Evolutionary conservation across 2,888 invertebrate genomes (phyloP), one percentile per base, ranked within the genome.

Genomic region (Pseudococcus longispinus): DNA sequence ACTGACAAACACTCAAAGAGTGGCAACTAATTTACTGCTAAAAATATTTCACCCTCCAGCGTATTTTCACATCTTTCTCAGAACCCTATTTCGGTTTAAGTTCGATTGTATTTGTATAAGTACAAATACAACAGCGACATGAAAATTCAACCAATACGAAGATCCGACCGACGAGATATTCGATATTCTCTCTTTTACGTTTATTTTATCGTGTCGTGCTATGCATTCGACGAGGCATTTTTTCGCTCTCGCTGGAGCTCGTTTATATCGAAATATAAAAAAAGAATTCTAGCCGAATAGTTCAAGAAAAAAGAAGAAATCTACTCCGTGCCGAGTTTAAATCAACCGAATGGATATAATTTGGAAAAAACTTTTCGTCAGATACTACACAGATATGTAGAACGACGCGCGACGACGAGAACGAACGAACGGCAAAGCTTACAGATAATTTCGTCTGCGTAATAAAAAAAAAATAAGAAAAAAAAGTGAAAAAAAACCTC

Each of bases 291-390:
- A 80, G 42, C 77, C 77, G 77, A 80, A 80, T 80, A 42, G 42
- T 80, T 80, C 42, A 9, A 74, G 32, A 32, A 74, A 74, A 42
- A 42, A 80, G 20, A 42, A 80, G 42, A n/a, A 80, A 70, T 80
- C 42, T 13, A 80, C 20, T 80, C 42, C 42, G 42, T 13, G 77
- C 37, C 77, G 77, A 80, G 77, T 80, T 80, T 80, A 80, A 80
- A 80, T 80, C 77, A 80, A 80, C 77, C 77, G 77, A 80, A 80
- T 80, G 29, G 77, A 80, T 80, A 80, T 80, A 80, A 80, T 80
- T 80, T 80, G n/a, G 77, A 37, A 20, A 42, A 80, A 80, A 42
- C 42, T 80, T 80, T 80, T 80, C 42, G 77, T 80, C 77, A 80
- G 77, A 80, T 80, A 80, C 77, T 80, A 37, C 13, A 77, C 37